Evolutionary conservation across 2,113 vertebrate genomes (phyloP).

Genomic region (Rana temporaria): DNA sequence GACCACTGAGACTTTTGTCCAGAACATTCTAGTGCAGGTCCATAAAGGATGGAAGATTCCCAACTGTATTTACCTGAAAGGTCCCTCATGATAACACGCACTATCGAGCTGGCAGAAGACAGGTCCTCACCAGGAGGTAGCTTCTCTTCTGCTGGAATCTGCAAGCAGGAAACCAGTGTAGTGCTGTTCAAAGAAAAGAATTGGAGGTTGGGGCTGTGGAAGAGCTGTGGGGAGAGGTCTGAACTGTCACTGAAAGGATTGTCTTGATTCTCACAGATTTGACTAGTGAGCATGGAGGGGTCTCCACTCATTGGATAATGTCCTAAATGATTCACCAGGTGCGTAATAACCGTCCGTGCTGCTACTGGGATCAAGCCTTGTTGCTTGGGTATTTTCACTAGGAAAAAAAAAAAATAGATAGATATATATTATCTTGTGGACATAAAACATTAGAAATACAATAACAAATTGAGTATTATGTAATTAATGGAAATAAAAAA

Average conservation of each 20-base stretch:
- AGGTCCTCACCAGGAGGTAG: constrained; percentile 92
- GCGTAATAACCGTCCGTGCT: constrained; percentile 95
- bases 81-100: constrained; percentile 93
- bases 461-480: no score
- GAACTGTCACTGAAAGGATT: constrained; percentile 92
- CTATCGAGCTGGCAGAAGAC: constrained; percentile 89
- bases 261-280: constrained; percentile 97
- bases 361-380: constrained; percentile 95
- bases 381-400: constrained; percentile 94
- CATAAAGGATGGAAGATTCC: constrained; percentile 95
- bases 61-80: constrained; percentile 96
- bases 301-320: constrained; percentile 98
- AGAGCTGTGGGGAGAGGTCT: constrained; percentile 94
- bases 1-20: constrained; percentile 58
- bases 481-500: no score
- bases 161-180: constrained; percentile 85
- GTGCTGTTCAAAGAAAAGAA: constrained; percentile 94
- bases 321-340: constrained; percentile 95
- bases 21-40: constrained; percentile 78
- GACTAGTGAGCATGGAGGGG: constrained; percentile 94
- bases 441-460: no score
- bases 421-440: background rate
- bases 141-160: constrained; percentile 90
- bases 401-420: constrained; percentile 42
- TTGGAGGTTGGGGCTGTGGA: constrained; percentile 95